These are phyloP conservation scores for Pandion haliaetus DNA, from an alignment of 2,113 vertebrate species.

Conservation along the genomic window DNA sequence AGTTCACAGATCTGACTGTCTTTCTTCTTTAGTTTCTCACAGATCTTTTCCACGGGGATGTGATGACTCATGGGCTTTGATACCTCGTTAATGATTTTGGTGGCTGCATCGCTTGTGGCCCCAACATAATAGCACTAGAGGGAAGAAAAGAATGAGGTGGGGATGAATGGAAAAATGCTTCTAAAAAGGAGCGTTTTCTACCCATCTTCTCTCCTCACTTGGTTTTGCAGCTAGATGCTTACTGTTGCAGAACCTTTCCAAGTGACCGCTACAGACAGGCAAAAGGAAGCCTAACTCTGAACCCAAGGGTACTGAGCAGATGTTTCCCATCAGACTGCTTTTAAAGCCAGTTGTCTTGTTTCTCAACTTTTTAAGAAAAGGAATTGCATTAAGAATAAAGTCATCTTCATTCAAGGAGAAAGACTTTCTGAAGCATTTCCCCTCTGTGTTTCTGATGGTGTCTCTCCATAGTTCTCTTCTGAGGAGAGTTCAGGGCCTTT, in stretches of 20 bases:
- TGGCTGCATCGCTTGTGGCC: conserved; percentile 93
- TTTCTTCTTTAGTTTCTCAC: conserved; percentile 97
- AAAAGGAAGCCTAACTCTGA: neutral
- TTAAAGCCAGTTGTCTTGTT: neutral
- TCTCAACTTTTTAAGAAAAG: neutral
- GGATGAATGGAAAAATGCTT: neutral
- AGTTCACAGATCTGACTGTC: conserved; percentile 97
- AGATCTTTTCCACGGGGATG: conserved; percentile 92
- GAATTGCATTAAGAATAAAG: neutral
- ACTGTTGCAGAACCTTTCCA: neutral
- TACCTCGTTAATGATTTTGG: conserved; percentile 95
- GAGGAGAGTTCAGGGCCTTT: neutral
- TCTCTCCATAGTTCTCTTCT: neutral
- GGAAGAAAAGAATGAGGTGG: neutral
- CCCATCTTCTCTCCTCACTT: neutral
- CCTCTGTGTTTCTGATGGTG: neutral
- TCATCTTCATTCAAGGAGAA: neutral
- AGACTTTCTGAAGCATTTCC: neutral
- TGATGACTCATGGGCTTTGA: conserved; percentile 93
- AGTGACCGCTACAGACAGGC: neutral
- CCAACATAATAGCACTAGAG: conserved; percentile 95
- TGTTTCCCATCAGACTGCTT: neutral
- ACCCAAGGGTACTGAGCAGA: neutral
- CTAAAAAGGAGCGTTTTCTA: neutral
- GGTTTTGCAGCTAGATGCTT: neutral